Percentiles rank a stretch among this genome's conserved stretches.
Conservation (phyloP, 53 echinoderm and acorn worm genomes). For the Hippasteria phrygiana region DNA sequence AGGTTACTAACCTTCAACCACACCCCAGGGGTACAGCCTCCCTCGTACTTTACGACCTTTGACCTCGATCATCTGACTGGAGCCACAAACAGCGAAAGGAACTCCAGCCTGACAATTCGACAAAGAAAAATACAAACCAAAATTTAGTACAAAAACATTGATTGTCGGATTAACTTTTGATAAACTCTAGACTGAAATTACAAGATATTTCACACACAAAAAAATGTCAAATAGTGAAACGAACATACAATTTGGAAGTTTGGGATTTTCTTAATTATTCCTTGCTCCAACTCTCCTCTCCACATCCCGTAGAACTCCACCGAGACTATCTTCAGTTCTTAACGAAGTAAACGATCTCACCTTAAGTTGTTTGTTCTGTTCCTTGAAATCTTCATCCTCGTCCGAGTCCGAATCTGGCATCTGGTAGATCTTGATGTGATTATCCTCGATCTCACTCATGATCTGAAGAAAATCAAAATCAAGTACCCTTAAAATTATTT, state of each 20-base stretch:
- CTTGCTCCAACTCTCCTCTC: no score
- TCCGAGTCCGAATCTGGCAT: slow-evolving; percentile 98
- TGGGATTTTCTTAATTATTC: no score
- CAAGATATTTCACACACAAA: no score
- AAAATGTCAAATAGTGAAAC: no score
- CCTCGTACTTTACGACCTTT: slow-evolving; percentile 97
- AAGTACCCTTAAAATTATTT: no score
- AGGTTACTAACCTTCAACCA: slow-evolving; percentile 82
- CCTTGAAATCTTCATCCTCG: slow-evolving; percentile 96
- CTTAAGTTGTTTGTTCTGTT: slow-evolving; percentile 95
- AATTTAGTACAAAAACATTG: no score
- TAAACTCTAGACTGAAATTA: no score
- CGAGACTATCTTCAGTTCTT: no score
- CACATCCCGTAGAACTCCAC: no score
- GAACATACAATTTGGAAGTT: no score
- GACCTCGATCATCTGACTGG: slow-evolving; percentile 96
- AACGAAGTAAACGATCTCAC: no score
- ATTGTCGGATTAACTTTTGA: no score
- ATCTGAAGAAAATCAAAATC: slow-evolving; percentile 66
- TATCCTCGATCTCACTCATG: slow-evolving; percentile 89
- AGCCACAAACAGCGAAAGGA: slow-evolving; percentile 96
- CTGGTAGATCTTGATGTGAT: slow-evolving; percentile 91
- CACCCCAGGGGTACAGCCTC: slow-evolving; percentile 97
- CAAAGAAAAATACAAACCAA: not conserved
- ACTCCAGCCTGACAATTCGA: slow-evolving; percentile 77